These are phyloP conservation scores for Lutjanus campechanus DNA, from an alignment of 2,797 vertebrate genomes.

Conservation along the genomic window DNA sequence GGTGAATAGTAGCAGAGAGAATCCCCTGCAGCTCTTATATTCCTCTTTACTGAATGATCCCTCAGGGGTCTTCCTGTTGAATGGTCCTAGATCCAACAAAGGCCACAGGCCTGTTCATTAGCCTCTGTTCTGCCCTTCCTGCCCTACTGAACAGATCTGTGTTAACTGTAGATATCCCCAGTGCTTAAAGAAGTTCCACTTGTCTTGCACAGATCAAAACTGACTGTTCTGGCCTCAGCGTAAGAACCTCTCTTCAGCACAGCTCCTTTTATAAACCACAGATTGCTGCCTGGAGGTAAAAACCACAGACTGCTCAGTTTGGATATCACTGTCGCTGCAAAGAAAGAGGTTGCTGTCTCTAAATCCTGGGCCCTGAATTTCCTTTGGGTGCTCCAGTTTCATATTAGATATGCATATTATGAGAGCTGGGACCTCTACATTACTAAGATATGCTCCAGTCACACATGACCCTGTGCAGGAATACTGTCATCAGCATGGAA, in stretches of 20 bases:
- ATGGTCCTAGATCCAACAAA: background rate
- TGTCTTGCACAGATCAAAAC: too few relatives aligned
- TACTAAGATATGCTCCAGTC: constrained; percentile 9
- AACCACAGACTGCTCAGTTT: too few relatives aligned
- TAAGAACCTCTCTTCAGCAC: too few relatives aligned
- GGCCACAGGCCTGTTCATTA: background rate
- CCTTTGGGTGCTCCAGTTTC: background rate
- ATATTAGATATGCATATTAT: constrained; percentile 2
- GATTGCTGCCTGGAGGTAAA: too few relatives aligned
- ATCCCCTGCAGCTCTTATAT: too few relatives aligned
- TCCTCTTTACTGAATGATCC: background rate
- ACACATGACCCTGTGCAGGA: constrained; percentile 11
- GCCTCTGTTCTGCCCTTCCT: background rate
- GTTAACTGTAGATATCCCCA: background rate
- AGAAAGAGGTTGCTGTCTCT: background rate
- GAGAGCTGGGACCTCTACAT: constrained; percentile 5
- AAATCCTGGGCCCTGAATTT: background rate
- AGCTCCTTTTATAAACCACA: too few relatives aligned
- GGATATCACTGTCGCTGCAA: background rate
- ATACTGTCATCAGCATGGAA: background rate
- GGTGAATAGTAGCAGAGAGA: too few relatives aligned
- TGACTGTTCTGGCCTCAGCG: too few relatives aligned
- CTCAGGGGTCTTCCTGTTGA: background rate
- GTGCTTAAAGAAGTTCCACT: background rate
- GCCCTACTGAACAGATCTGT: background rate